Conservation (phyloP, 2,113 vertebrate genomes). For the Scopus umbretta region DNA sequence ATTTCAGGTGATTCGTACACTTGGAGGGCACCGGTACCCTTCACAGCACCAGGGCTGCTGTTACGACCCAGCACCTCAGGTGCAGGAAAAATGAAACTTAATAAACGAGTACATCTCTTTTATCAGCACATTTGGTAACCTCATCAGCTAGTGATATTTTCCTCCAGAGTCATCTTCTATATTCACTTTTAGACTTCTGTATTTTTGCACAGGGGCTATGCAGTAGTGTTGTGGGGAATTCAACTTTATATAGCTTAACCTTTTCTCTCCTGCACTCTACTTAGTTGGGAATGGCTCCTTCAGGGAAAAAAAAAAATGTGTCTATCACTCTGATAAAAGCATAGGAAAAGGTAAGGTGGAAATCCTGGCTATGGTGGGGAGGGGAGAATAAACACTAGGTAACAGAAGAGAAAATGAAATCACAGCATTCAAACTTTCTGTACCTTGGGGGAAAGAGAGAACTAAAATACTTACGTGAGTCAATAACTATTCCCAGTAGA, state of each 20-base stretch:
- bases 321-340: neutral
- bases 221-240: neutral
- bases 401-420: constrained; percentile 62
- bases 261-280: constrained; percentile 3
- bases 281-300: neutral
- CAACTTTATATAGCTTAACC: neutral
- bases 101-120: neutral
- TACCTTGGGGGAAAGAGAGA: constrained; percentile 11
- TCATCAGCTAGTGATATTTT: constrained; percentile 16
- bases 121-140: neutral
- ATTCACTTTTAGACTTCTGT: constrained; percentile 16
- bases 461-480: constrained; percentile 57
- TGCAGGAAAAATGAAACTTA: neutral
- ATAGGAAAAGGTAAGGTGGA: neutral
- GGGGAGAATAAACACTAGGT: neutral
- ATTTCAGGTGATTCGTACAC: neutral
- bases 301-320: neutral
- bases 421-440: constrained; percentile 50
- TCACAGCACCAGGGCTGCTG: neutral
- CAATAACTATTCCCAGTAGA: constrained; percentile 68
- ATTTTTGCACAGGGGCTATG: constrained; percentile 3
- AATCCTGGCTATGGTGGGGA: neutral
- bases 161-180: neutral
- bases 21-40: neutral
- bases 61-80: neutral